Conservation (phyloP, 2,797 vertebrate species). For the Sebastes minor region DNA sequence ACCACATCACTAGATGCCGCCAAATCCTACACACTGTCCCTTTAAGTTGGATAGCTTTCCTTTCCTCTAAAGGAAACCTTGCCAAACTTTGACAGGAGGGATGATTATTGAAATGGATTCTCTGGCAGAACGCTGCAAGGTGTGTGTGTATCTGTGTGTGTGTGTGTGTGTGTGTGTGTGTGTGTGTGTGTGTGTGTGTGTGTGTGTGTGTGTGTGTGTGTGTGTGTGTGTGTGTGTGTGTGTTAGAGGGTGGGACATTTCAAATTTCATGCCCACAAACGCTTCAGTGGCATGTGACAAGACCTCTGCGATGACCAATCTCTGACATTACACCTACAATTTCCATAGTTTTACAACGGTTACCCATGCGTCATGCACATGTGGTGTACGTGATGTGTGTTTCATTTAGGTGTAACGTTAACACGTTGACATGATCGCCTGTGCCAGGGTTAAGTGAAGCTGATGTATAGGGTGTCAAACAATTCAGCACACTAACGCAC, state of each 20-base stretch:
- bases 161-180: background rate
- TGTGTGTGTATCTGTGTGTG: background rate
- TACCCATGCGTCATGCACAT: background rate
- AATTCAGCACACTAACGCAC: no score
- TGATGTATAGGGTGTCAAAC: background rate
- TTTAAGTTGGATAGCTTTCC: background rate
- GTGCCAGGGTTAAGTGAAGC: background rate
- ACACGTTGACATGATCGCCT: no score
- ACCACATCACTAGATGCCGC: no score
- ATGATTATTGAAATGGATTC: slow-evolving; percentile 65
- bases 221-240: background rate
- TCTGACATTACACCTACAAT: background rate
- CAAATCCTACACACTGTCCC: no score
- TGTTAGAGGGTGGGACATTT: background rate
- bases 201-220: background rate
- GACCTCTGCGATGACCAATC: background rate
- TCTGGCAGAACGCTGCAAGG: background rate
- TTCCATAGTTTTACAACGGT: background rate
- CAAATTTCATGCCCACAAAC: background rate
- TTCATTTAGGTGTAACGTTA: background rate
- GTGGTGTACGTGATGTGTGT: background rate
- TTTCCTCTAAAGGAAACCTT: slow-evolving; percentile 36
- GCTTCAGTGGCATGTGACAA: background rate
- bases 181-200: background rate
- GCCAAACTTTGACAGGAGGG: slow-evolving; percentile 45